A percentile compares a stretch with the other conserved stretches of the same genome.
Conservation (phyloP, 35 echinoderm and acorn worm genomes). For the Heliocidaris erythrogramma region DNA sequence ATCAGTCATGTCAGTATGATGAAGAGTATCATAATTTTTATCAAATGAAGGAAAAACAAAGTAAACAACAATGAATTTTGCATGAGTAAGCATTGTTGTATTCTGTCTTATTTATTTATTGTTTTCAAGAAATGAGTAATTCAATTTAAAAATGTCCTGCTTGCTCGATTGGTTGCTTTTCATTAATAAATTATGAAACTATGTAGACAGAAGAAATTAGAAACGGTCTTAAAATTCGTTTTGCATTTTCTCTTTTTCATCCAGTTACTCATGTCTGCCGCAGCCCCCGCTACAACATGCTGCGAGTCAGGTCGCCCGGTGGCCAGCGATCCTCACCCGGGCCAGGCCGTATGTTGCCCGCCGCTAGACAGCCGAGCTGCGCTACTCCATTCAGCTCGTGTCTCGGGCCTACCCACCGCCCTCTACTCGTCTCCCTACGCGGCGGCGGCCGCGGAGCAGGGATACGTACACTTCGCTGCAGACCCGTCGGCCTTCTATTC, state of each 20-base stretch:
- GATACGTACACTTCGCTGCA: constrained; percentile 79
- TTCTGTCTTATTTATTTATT: not conserved
- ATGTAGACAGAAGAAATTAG: not conserved
- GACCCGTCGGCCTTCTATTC: constrained; percentile 88
- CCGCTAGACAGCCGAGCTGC: constrained; percentile 64
- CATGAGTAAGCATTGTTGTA: not conserved
- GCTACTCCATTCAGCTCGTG: constrained; percentile 57
- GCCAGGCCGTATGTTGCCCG: constrained; percentile 68
- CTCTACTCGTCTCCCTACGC: constrained; percentile 77
- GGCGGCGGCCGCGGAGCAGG: constrained; percentile 58
- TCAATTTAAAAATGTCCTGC: not conserved
- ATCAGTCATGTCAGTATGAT: not conserved
- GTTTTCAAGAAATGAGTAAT: not conserved
- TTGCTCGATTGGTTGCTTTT: not conserved
- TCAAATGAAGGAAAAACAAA: not conserved
- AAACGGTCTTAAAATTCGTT: not conserved
- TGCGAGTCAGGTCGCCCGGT: constrained; percentile 68
- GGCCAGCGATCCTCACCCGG: constrained; percentile 68
- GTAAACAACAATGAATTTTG: not conserved
- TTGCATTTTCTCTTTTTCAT: not conserved
- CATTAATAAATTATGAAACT: not conserved
- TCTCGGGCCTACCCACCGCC: constrained; percentile 61
- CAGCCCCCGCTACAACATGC: constrained; percentile 64
- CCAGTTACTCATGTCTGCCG: constrained; percentile 76
- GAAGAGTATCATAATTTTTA: not conserved